Base-by-base conservation (phyloP, 2,888 invertebrate species). In the Tenthredo notha region DNA sequence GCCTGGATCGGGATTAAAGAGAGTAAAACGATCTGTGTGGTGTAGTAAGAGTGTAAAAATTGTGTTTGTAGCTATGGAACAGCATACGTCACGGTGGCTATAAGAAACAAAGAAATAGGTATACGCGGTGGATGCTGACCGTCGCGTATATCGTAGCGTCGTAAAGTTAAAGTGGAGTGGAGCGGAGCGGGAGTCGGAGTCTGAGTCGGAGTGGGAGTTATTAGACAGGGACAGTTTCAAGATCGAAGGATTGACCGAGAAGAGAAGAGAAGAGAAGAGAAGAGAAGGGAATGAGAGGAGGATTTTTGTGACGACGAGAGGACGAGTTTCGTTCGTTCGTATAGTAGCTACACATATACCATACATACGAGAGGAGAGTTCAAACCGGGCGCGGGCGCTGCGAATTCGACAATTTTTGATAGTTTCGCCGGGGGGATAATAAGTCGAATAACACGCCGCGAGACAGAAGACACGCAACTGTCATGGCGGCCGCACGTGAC, bases 401-500 rank as follows among this genome's bases (percentile, higher is more conserved):
- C 54, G n/a, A 54, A 54, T 54, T 54, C 7, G 54, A 21, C 74
- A 43, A 84, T 84, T 40, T 61, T 84, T 61, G n/a, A 54, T 54
- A 54, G 54, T 29, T 78, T 78, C 7, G 78, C 21, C 7, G 54
- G 37, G 12, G 47, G 47, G 47, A 18, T 61, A 77, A 37, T 37
- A 77, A 25, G 77, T 43, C 58, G 61, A 58, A 58, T 54, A 29
- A 89, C 86, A 88, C 85, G 54, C 54, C 54, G 54, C 85, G 33
- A 58, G 67, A 43, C 89, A 86, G 85, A 90, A 88, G 67, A 67
- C 47, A 70, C 89, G 87, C 86, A 90, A 89, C 88, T 90, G 88
- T 89, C 87, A 90, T 88, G 89, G 86, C 87, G 86, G 72, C 84
- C 84, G 88, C 89, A 88, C 88, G 89, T 89, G 88, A 84, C 85